Evolutionary conservation across 2,888 invertebrate genomes (phyloP), one percentile per base, ranked within the genome.

Genomic region (Carterocephalus palaemon): DNA sequence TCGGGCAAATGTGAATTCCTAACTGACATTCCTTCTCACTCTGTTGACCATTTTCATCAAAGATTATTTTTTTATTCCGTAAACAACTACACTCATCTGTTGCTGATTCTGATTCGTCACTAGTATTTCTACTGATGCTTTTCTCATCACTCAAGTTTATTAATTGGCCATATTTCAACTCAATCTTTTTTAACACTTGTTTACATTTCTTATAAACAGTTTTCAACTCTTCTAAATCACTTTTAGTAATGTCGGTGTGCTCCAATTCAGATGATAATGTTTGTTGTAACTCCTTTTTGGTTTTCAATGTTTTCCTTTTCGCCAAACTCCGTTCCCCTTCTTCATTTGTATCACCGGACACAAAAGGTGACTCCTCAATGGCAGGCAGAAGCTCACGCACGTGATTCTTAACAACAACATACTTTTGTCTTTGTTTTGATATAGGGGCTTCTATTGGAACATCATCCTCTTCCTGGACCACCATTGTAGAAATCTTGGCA

Each of bases 161-260:
- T 53, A 84, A 70, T 62, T 82, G 76, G 0, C 85, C 80, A 62
- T 85, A 85, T 51, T 83, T 85, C 0, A 47, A 39, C 57, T 85
- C 82, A 15, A 86, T 80, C 53, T 69, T 83, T 7, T 55, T 59
- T 3, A 85, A 59, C 42, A 84, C 68, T 8, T 63, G 55, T 63
- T 76, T 79, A 50, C 84, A 84, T 39, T 76, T 74, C 20, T 52
- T 64, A 47, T 85, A 85, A 6, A 76, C 73, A 13, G 54, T 54
- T 57, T 54, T 70, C 2, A 85, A 50, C 51, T 85, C 81, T 43
- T 71, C 59, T 20, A 85, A 49, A 57, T 84, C 85, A 47, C 59
- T 62, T 43, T 57, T 13, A 49, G 59, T 64, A 4, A 77, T 69
- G 7, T 19, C 9, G 8, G 13, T 12, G 1, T 10, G 4, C 51